A percentile compares a stretch with the other conserved stretches of the same genome.
These are phyloP conservation scores for Megaceryle maxima DNA, from an alignment of 2,113 vertebrate species.

Conservation along the genomic window DNA sequence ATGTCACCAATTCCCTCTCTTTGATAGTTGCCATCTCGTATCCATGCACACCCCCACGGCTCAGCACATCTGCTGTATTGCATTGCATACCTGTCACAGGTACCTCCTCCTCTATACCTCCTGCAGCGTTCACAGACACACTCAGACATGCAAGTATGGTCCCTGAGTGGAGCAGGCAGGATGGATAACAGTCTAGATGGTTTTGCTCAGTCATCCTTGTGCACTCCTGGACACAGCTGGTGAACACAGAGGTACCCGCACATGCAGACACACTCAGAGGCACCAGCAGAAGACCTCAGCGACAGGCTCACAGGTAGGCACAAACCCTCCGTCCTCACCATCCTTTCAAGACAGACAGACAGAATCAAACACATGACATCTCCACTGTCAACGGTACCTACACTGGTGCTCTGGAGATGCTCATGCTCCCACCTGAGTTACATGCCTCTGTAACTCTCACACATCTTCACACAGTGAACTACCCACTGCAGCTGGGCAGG, in stretches of 20 bases:
- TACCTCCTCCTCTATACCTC: not conserved
- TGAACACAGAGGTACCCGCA: not conserved
- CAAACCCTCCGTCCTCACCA: not conserved
- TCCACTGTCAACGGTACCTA: not conserved
- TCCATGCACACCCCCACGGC: not conserved
- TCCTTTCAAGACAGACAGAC: not conserved
- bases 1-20: not conserved
- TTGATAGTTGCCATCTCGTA: fast-evolving
- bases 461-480: fast-evolving
- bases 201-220: not conserved
- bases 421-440: not conserved
- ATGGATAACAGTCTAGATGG: not conserved
- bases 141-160: not conserved
- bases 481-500: not conserved
- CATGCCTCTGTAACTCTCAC: not conserved
- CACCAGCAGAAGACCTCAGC: not conserved
- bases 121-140: not conserved
- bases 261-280: not conserved
- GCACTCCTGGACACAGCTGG: not conserved
- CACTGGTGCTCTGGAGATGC: not conserved
- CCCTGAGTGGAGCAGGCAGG: not conserved
- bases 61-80: fast-evolving
- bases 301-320: not conserved
- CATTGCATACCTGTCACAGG: not conserved
- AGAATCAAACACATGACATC: not conserved